These are phyloP conservation scores for Spea bombifrons DNA, from an alignment of 2,113 vertebrate genomes.

Conservation along the genomic window DNA sequence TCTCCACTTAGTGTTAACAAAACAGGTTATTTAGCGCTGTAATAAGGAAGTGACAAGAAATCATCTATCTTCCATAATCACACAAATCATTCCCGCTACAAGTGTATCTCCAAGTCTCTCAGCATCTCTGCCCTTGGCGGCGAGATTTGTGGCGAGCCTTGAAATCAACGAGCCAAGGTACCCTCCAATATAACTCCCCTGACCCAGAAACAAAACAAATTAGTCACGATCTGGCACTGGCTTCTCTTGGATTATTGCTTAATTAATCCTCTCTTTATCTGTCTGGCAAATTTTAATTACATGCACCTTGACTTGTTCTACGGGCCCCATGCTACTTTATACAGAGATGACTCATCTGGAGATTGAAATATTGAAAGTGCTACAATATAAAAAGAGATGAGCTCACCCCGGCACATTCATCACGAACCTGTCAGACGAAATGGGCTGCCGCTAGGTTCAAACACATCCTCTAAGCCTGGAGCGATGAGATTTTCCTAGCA, in stretches of 20 bases:
- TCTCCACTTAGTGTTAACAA: not conserved
- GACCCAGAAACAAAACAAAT: constrained; percentile 34
- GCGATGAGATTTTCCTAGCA: not conserved
- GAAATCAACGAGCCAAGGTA: constrained; percentile 26
- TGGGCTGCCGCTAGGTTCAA: constrained; percentile 8
- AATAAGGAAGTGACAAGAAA: constrained; percentile 8
- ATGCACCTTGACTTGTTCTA: constrained; percentile 15
- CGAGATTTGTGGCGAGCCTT: constrained; percentile 12
- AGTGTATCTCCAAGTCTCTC: not conserved
- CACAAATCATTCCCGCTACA: constrained; percentile 6
- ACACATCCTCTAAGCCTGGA: not conserved
- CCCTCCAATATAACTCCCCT: constrained; percentile 11
- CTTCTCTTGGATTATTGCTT: constrained; percentile 29
- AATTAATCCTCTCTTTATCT: constrained; percentile 45
- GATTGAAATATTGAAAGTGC: constrained; percentile 9
- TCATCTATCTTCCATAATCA: not conserved
- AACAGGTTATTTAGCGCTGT: not conserved
- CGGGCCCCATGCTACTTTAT: constrained; percentile 1
- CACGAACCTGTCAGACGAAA: constrained; percentile 22
- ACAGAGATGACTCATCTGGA: constrained; percentile 27
- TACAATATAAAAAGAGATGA: constrained; percentile 30
- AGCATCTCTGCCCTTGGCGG: not conserved
- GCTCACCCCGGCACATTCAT: constrained; percentile 4
- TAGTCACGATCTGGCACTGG: constrained; percentile 28
- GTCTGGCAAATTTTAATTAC: constrained; percentile 40